A percentile compares a stretch with the other conserved stretches of the same genome.
Evolutionary conservation across 2,797 vertebrate genomes (phyloP).

Genomic region (Cottoperca gobio): DNA sequence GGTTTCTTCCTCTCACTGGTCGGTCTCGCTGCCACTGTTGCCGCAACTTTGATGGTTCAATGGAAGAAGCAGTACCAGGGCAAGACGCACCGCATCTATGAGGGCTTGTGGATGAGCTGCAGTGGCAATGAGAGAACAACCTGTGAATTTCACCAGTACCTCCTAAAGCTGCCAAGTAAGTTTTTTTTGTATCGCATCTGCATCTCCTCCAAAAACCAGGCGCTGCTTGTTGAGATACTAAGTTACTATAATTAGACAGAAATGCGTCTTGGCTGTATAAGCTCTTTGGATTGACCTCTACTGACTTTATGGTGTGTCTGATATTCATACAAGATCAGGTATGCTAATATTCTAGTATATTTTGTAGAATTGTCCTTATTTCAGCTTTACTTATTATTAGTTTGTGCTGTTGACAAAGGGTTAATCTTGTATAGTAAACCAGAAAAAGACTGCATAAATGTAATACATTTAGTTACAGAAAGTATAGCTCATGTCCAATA

Average conservation of each 20-base stretch:
- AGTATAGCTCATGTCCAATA: neutral
- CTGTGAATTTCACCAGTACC: constrained; percentile 62
- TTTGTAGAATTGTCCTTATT: neutral
- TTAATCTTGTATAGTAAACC: neutral
- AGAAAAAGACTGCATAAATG: neutral
- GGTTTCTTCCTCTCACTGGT: constrained; percentile 87
- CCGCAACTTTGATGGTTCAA: constrained; percentile 73
- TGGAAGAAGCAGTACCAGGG: constrained; percentile 72
- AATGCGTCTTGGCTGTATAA: constrained; percentile 8
- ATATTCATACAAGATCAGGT: neutral
- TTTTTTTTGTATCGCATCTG: constrained; percentile 2
- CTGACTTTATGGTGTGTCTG: neutral
- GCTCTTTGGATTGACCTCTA: constrained; percentile 6
- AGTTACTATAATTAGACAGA: constrained; percentile 34
- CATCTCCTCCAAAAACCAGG: constrained; percentile 20
- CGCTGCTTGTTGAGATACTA: constrained; percentile 32
- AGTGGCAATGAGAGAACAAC: constrained; percentile 21
- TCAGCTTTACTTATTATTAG: neutral
- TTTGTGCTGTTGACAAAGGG: neutral
- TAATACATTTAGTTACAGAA: neutral
- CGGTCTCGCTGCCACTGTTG: constrained; percentile 82
- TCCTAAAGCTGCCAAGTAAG: constrained; percentile 73
- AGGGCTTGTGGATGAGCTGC: constrained; percentile 80
- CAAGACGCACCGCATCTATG: constrained; percentile 21
- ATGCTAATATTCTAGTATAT: neutral